phyloP scores from a whole-genome alignment of 64 coral and sea anemone genomes.

The Stichodactyla helianthus region DNA sequence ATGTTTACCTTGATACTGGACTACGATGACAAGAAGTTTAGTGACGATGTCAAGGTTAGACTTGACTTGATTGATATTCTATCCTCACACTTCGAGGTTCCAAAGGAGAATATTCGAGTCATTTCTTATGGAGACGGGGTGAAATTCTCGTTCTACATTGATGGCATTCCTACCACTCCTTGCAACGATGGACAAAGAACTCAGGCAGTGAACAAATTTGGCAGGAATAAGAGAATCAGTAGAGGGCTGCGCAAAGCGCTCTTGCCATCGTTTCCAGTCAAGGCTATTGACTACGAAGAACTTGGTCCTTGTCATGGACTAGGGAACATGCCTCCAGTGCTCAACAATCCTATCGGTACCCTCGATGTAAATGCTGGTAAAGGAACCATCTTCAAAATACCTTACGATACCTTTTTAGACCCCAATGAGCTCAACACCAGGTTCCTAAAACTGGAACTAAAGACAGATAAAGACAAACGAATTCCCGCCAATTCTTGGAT shows the following conservation, averaged over 20 bases:
- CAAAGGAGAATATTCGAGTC: slow-evolving; percentile 57
- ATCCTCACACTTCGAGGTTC: slow-evolving; percentile 55
- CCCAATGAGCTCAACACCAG: slow-evolving; percentile 24
- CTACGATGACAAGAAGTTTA: slow-evolving; percentile 48
- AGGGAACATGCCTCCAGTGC: background rate
- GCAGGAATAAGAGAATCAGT: slow-evolving; percentile 27
- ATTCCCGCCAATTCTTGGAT: slow-evolving; percentile 19
- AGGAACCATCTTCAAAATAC: slow-evolving; percentile 14
- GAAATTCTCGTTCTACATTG: slow-evolving; percentile 68
- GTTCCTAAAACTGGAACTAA: slow-evolving; percentile 22
- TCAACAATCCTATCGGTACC: background rate
- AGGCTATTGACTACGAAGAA: slow-evolving; percentile 22
- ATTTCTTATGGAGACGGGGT: slow-evolving; percentile 52
- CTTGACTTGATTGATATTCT: slow-evolving; percentile 56
- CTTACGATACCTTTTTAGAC: slow-evolving; percentile 37
- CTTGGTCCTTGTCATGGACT: slow-evolving; percentile 37
- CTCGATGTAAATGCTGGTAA: background rate
- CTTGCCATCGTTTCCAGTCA: slow-evolving; percentile 40
- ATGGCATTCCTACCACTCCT: slow-evolving; percentile 35
- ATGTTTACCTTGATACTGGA: slow-evolving; percentile 24
- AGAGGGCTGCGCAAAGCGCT: slow-evolving; percentile 44
- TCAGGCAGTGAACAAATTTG: slow-evolving; percentile 24
- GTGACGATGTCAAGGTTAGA: slow-evolving; percentile 55
- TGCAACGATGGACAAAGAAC: slow-evolving; percentile 26
- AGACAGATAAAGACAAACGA: background rate